Base-by-base conservation (phyloP, 2,888 invertebrate genomes). In the Pristionchus fissidentatus region DNA sequence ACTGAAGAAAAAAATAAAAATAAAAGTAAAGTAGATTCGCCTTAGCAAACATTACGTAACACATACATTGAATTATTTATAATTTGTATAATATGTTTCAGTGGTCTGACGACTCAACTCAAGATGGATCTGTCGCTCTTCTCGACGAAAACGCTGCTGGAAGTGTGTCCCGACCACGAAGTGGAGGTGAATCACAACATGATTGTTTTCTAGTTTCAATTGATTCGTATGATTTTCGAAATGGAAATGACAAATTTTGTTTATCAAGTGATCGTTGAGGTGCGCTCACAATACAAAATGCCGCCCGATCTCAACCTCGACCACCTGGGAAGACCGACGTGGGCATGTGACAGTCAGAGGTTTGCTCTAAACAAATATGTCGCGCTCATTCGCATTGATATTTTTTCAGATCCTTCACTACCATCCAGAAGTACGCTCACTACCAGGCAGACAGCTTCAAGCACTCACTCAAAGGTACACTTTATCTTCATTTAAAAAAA, bases 401-500 rank as follows among this genome's bases (percentile, higher is more conserved):
- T n/a, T n/a, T 52, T 70, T 70, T 22, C 41, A 70, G 70, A 89
- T 96, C 96, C 81, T 97, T 97, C 93, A 98, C 98, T 70, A 97
- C 97, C 0, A 96, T 99, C 90, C 96, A 96, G 83, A 96, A 97
- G 94, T 99, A 98, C 94, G 98, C 98, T 41, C 97, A 97, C 93
- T 99, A 99, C 93, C 99, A 99, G 93, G 98, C 98, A 1, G 96
- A 97, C 79, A 97, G 97, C 89, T 99, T 99, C 94, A 97, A 97
- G 93, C 98, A 98, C 89, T 97, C 97, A 87, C 94, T 99, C 88
- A 94, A 93, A 93, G 94, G 96, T 92, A 81, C 80, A 26, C 38
- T 79, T 38, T 13, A 2, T 57, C 19, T 49, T 49, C 13, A 49
- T n/a, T n/a, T n/a, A n/a, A n/a, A n/a, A n/a, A n/a, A n/a, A n/a